A percentile compares a stretch with the other conserved stretches of the same genome.
Conservation (phyloP, 2,113 vertebrate genomes). For the Ceyx cyanopectus region DNA sequence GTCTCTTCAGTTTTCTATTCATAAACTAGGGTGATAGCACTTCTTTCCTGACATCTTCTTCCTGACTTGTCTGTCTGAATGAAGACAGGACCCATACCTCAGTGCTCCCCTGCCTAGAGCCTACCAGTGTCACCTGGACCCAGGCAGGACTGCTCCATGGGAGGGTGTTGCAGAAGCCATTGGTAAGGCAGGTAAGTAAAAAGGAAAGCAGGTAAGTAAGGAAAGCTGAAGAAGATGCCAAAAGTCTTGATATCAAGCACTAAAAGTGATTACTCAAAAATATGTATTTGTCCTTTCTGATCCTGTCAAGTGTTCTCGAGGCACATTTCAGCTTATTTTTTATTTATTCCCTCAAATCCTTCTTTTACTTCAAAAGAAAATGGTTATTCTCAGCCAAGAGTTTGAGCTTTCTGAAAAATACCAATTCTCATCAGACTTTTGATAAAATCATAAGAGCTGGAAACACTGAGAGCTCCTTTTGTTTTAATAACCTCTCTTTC, state of each 20-base stretch:
- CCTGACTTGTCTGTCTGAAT: not conserved
- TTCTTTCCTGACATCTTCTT: not conserved
- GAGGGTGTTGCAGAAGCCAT: not conserved
- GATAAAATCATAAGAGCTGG: conserved; percentile 25
- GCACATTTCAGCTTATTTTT: conserved; percentile 41
- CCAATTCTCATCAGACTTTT: not conserved
- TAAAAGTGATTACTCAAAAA: not conserved
- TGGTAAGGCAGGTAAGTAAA: no score
- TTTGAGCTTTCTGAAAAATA: conserved; percentile 31
- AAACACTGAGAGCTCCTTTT: not conserved
- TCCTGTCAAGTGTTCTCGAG: not conserved
- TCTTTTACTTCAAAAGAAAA: conserved; percentile 27
- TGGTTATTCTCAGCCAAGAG: conserved; percentile 4
- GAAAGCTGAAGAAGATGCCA: not conserved
- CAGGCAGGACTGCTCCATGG: rapidly evolving
- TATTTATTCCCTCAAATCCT: conserved; percentile 35
- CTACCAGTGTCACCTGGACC: not conserved
- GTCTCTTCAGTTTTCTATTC: not conserved
- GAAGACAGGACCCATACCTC: not conserved
- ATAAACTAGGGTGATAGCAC: not conserved
- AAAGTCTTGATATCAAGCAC: not conserved
- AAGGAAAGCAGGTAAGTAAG: not conserved
- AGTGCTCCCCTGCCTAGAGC: not conserved
- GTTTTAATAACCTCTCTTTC: conserved; percentile 43
- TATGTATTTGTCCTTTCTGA: not conserved